Base-by-base conservation (phyloP, 2,797 vertebrate species). In the Balearica regulorum region DNA sequence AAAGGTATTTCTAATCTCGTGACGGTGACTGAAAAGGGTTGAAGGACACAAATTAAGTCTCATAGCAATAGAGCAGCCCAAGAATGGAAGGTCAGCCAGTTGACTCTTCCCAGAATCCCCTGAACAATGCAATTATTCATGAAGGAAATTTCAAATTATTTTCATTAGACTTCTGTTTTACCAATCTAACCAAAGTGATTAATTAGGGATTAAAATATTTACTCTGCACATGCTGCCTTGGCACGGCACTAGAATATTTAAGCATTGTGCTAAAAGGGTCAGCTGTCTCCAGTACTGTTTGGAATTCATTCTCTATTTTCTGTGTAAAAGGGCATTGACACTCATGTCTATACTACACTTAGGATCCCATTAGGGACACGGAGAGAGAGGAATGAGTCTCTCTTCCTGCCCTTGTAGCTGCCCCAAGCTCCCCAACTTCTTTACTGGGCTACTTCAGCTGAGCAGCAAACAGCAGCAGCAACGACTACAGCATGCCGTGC, bases 131-230 rank as follows among this genome's bases (percentile, higher is more conserved):
- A 98, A 98, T 98, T 98, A 98, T 98, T 98, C 98, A 98, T 98
- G 98, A 98, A 98, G 98, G 98, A 98, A 98, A 98, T 98, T 98
- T 98, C 97, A 98, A 98, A 98, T 98, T 98, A 98, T 98, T 98
- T 98, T 98, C 98, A 98, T 98, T 98, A 98, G 98, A 98, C 98
- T 98, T 98, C 97, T 98, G 98, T 98, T 98, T 98, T 98, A 98
- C 98, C 98, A 98, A 98, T 98, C 99, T 99, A 99, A 98, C 99
- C 99, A 99, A 99, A 99, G 99, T 99, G 99, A 99, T 99, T 99
- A 99, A 99, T 99, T 99, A 98, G 97, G 99, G 99, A 99, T 99
- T 99, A 99, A 99, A 99, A 99, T 99, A 99, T 99, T 99, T 99
- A 99, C 99, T 99, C 98, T 98, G 98, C 99, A 99, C 99, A 99